Conservation (phyloP, 2,888 invertebrate species). For the Idaea biselata region DNA sequence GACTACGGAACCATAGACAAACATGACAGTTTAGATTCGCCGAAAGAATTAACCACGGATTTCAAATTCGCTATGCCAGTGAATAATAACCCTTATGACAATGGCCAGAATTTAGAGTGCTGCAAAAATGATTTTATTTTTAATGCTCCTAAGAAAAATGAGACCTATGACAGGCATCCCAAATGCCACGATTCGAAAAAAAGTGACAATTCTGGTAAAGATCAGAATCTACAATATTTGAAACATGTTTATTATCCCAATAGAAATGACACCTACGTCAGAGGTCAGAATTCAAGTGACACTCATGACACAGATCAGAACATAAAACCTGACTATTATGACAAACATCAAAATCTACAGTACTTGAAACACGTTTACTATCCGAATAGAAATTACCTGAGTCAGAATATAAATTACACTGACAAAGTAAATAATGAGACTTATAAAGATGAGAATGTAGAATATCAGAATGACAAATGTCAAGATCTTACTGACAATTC, state of each 20-base stretch:
- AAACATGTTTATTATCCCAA: neutral
- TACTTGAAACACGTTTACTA: neutral
- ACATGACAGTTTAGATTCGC: slow-evolving; percentile 47
- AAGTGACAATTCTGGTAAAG: neutral
- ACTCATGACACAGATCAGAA: neutral
- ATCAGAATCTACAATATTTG: neutral
- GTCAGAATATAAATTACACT: neutral
- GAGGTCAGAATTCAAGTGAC: neutral
- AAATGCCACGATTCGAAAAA: neutral
- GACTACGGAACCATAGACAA: slow-evolving; percentile 68
- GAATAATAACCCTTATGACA: neutral
- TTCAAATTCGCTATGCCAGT: slow-evolving; percentile 26
- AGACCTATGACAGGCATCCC: neutral
- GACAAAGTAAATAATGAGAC: neutral
- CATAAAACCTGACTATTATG: neutral
- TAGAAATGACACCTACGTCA: neutral
- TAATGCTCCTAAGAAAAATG: neutral
- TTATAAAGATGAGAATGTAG: neutral
- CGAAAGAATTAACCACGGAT: slow-evolving; percentile 38
- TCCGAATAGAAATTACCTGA: neutral
- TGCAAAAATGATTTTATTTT: slow-evolving; percentile 24
- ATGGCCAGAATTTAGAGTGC: slow-evolving; percentile 12
- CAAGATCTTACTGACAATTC: too few relatives aligned
- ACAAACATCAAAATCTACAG: neutral
- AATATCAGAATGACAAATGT: neutral